Conservation (phyloP, 2,888 invertebrate genomes). For the Volucella zonaria region DNA sequence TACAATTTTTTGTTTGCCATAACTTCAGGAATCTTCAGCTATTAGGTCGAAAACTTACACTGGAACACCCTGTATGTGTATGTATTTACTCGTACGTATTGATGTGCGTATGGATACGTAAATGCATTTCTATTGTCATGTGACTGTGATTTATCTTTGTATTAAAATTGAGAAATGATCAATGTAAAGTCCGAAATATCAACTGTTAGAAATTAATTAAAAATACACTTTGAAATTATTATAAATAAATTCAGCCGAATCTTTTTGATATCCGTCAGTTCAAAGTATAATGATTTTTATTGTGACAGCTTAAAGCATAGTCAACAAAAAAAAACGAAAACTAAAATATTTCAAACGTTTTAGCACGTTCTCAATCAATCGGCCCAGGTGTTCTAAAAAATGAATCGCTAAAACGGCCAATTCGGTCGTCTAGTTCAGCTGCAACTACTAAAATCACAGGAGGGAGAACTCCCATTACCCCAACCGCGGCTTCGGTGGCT, state of each 20-base stretch:
- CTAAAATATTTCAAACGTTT: constrained; percentile 61
- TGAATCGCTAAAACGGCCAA: constrained; percentile 91
- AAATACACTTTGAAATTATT: no score
- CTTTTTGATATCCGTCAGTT: constrained; percentile 36
- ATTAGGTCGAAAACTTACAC: no score
- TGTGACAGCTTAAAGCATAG: constrained; percentile 29
- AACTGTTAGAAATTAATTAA: no score
- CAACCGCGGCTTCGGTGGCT: constrained; percentile 83
- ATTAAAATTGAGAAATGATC: no score
- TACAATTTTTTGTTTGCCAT: no score
- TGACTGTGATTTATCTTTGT: no score
- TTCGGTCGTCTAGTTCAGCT: constrained; percentile 83
- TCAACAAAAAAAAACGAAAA: constrained; percentile 32
- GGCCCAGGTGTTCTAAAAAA: constrained; percentile 86
- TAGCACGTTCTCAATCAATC: constrained; percentile 88
- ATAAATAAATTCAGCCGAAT: constrained; percentile 6
- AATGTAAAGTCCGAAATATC: no score
- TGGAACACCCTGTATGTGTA: no score
- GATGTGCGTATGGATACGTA: no score
- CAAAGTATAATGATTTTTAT: constrained; percentile 44
- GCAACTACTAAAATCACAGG: constrained; percentile 85
- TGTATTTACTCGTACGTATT: no score
- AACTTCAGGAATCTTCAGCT: no score
- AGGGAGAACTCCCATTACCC: constrained; percentile 85
- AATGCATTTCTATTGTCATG: no score